Base-by-base conservation (phyloP, 2,797 vertebrate genomes). In the Epinephelus awoara region DNA sequence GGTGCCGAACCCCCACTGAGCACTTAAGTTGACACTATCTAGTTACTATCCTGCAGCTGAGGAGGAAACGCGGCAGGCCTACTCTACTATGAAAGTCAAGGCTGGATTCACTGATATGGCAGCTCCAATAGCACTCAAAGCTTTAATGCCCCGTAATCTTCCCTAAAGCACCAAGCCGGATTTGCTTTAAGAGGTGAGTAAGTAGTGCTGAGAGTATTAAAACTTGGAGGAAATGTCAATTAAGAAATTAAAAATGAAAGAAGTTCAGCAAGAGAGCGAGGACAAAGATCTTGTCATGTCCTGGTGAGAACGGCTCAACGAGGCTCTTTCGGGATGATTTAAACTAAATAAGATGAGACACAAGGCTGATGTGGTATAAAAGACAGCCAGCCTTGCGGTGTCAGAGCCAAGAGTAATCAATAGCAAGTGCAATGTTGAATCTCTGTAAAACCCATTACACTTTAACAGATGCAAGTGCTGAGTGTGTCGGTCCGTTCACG, bases 91-190 rank as follows among this genome's bases (percentile, higher is more conserved):
- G n/a, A 77, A 76, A 85, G 71, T 72, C 66, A 50, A 56, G 78
- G 52, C 72, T 5, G 29, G 66, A 69, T 78, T 72, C 76, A 78
- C 72, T 63, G 82, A 92, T 87, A 89, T 21, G 56, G 67, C 67
- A 85, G 85, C 83, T 90, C 82, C 63, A 70, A 65, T 79, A 82
- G 67, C 81, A 83, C 80, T 83, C 64, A 80, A 72, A 59, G 83
- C 74, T 86, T 82, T 91, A 91, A 92, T 82, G 71, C 82, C 40
- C 51, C 56, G 54, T 93, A 92, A 93, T 92, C 88, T 88, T 83
- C 46, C 77, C 77, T 23, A 87, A 83, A 83, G 79, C 72, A 73
- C 66, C 67, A 56, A 84, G 77, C n/a, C 47, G 62, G 77, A 92
- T 89, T 88, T 76, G 57, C 83, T 85, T 72, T 58, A 79, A 77